Conservation (phyloP, 2,113 vertebrate species). For the Lichenostomus cassidix region DNA sequence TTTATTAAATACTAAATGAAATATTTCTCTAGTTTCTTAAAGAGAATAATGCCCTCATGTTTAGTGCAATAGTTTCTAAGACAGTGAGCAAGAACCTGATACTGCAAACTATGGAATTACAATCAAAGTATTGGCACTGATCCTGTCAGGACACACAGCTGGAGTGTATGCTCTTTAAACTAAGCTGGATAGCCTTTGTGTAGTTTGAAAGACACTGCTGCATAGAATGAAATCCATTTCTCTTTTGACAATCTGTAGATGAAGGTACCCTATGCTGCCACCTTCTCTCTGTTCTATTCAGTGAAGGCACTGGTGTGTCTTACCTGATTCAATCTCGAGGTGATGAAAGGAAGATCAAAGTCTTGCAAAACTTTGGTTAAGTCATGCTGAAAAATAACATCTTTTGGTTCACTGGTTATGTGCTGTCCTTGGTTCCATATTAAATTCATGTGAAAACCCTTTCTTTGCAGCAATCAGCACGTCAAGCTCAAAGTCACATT, state of each 20-base stretch:
- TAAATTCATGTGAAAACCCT: not conserved
- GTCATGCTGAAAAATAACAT: not conserved
- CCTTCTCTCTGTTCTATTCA: not conserved
- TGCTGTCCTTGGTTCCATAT: not conserved
- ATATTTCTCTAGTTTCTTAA: not conserved
- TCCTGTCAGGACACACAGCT: not conserved
- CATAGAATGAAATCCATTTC: not conserved
- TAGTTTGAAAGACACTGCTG: not conserved
- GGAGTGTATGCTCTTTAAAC: not conserved
- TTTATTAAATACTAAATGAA: not conserved
- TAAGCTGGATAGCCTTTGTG: not conserved
- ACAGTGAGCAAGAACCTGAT: not conserved
- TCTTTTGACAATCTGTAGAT: not conserved
- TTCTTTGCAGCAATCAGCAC: not conserved
- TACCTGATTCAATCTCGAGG: not conserved
- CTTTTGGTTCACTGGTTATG: not conserved
- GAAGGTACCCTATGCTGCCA: not conserved
- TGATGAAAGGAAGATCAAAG: not conserved
- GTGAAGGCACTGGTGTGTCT: not conserved
- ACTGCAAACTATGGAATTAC: not conserved
- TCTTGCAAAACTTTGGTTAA: not conserved
- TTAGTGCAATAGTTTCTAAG: not conserved
- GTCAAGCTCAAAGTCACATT: not conserved
- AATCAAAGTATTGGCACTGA: not conserved
- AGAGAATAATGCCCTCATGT: not conserved